Conservation (phyloP, 2,888 invertebrate genomes). For the Tribolium freemani region DNA sequence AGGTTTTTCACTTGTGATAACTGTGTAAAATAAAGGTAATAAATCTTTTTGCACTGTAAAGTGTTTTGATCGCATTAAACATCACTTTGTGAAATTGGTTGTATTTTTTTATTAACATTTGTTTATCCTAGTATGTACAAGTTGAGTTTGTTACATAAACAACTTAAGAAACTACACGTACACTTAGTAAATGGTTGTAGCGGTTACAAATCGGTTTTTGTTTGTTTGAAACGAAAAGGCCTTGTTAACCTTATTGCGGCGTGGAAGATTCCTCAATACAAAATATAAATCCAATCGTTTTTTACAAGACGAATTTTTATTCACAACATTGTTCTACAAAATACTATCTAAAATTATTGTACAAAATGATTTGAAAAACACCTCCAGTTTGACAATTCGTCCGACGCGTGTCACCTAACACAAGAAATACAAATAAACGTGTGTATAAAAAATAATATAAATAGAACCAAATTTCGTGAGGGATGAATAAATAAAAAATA, state of each 20-base stretch:
- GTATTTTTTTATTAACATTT: conserved; percentile 43
- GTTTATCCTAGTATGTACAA: conserved; percentile 46
- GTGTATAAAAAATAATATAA: conserved; percentile 51
- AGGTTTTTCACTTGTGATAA: conserved; percentile 44
- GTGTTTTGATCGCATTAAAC: conserved; percentile 32
- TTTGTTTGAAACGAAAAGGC: conserved; percentile 33
- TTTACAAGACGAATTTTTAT: conserved; percentile 37
- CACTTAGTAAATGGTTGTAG: conserved; percentile 40
- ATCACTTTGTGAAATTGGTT: conserved; percentile 29
- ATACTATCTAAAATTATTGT: conserved; percentile 42
- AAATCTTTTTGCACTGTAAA: conserved; percentile 43
- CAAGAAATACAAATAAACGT: conserved; percentile 39
- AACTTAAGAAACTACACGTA: conserved; percentile 47
- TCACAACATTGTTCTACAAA: conserved; percentile 38
- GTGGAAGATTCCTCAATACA: conserved; percentile 30
- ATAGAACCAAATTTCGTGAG: conserved; percentile 23
- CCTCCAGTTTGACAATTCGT: background rate
- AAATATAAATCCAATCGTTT: conserved; percentile 16
- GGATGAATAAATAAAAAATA: conserved; percentile 43
- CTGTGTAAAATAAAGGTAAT: conserved; percentile 43
- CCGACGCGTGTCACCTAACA: conserved; percentile 1
- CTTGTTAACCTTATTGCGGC: conserved; percentile 25
- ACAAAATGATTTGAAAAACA: conserved; percentile 26
- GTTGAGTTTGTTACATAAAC: conserved; percentile 44
- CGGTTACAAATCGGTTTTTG: conserved; percentile 35